phyloP scores from a whole-genome alignment of 1,140 invertebrate species.

The Trichonephila clavipes region DNA sequence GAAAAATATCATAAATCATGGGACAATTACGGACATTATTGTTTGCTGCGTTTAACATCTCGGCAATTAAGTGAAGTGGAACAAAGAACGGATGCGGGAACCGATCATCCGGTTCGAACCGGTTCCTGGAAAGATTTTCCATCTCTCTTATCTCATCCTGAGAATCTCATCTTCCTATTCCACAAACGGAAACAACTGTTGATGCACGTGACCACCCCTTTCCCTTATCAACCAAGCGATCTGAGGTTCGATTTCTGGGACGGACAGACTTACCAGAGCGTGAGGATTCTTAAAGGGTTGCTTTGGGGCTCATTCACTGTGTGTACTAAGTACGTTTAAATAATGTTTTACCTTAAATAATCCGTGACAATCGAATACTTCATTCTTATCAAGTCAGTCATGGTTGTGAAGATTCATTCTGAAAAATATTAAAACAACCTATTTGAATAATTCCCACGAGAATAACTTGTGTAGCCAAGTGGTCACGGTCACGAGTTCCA shows the following conservation, averaged over 20 bases:
- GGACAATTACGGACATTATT: too few relatives aligned
- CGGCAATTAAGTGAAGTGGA: not conserved
- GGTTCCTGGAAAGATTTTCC: not conserved
- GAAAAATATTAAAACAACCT: too few relatives aligned
- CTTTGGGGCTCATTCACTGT: not conserved
- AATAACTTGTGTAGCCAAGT: too few relatives aligned
- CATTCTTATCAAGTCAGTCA: too few relatives aligned
- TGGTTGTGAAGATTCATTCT: too few relatives aligned
- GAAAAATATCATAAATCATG: too few relatives aligned
- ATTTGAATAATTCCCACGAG: too few relatives aligned
- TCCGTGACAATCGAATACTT: too few relatives aligned
- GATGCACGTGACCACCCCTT: slow-evolving; percentile 1
- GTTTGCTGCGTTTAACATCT: not conserved
- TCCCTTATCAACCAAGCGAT: not conserved
- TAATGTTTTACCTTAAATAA: not conserved
- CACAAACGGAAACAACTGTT: slow-evolving; percentile 16
- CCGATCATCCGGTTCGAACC: not conserved
- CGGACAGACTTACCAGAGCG: not conserved
- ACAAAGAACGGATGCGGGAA: slow-evolving; percentile 36
- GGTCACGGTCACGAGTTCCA: too few relatives aligned
- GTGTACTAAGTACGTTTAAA: not conserved
- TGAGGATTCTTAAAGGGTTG: not conserved
- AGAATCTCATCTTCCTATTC: not conserved
- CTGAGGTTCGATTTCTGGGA: slow-evolving; percentile 18
- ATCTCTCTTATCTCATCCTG: not conserved